Base-by-base conservation (phyloP, 2,797 vertebrate species). In the Eupleurogrammus muticus region DNA sequence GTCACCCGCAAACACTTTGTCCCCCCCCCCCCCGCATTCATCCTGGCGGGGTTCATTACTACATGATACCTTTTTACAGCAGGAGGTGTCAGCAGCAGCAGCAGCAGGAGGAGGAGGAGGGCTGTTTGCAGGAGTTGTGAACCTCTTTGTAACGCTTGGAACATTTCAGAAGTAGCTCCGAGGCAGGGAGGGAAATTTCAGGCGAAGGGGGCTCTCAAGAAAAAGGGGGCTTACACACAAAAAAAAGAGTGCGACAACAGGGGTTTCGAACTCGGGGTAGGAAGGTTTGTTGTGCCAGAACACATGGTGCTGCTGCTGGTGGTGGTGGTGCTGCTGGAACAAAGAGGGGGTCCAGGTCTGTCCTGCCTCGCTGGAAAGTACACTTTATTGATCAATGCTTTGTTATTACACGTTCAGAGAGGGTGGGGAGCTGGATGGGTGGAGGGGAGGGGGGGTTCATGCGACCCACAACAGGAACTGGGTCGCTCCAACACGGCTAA, bases 301-400 rank as follows among this genome's bases (percentile, higher is more conserved):
- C 64, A 42, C 70, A 83, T 72, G 75, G 72, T 79, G 76, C 48
- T 73, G 69, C 48, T 28, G 47, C 59, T 75, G 59, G 67, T n/a
- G n/a, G n/a, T n/a, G n/a, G n/a, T n/a, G n/a, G n/a, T n/a, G n/a
- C n/a, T 72, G 34, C 34, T 35, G 50, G 59, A 75, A 86, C 79
- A 90, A 87, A 89, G 66, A 38, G 49, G 70, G 73, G 70, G 13
- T 81, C 75, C 73, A 59, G 64, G 73, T 81, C 55, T 19, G 73
- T 72, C 73, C 68, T 71, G 75, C 40, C 57, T 66, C 56, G 8
- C 81, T 87, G 79, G 80, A 89, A 90, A 90, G 75, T 90, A 66
- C 77, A 86, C 82, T 78, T 82, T 89, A 90, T 90, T 83, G 91
- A 92, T 93, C 85, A 87, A 79, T 66, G 87, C 85, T 89, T 93